Conservation (phyloP, 2,797 vertebrate genomes). For the Siniperca scherzeri region DNA sequence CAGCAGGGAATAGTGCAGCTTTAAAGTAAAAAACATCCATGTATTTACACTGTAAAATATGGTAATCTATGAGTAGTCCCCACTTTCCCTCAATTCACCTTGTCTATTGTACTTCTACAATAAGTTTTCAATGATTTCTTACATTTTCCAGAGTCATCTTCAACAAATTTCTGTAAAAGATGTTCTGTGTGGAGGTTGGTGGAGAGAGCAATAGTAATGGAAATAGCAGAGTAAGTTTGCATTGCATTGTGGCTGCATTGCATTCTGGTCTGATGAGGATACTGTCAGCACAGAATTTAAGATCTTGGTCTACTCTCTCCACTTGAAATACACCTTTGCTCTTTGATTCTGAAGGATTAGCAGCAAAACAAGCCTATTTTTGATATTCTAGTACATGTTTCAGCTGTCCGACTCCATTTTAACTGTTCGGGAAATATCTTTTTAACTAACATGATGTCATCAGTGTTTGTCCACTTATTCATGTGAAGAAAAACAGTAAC, state of each 20-base stretch:
- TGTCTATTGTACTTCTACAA: background rate
- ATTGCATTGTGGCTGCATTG: background rate
- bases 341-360: background rate
- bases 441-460: background rate
- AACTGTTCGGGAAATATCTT: background rate
- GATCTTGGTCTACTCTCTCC: background rate
- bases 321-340: background rate
- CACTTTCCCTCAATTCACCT: background rate
- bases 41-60: background rate
- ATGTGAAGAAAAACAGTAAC: background rate
- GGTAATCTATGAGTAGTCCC: background rate
- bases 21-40: background rate
- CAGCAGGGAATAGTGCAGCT: background rate
- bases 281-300: background rate
- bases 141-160: slow-evolving; percentile 7
- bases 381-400: background rate
- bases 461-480: background rate
- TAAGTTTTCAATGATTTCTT: background rate
- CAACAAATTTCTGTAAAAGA: background rate
- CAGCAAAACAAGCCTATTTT: background rate
- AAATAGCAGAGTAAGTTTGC: background rate
- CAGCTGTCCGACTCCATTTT: background rate
- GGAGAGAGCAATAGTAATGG: background rate
- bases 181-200: background rate
- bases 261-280: background rate